Conservation (phyloP, 2,113 vertebrate species). For the Pygathrix nemaeus region DNA sequence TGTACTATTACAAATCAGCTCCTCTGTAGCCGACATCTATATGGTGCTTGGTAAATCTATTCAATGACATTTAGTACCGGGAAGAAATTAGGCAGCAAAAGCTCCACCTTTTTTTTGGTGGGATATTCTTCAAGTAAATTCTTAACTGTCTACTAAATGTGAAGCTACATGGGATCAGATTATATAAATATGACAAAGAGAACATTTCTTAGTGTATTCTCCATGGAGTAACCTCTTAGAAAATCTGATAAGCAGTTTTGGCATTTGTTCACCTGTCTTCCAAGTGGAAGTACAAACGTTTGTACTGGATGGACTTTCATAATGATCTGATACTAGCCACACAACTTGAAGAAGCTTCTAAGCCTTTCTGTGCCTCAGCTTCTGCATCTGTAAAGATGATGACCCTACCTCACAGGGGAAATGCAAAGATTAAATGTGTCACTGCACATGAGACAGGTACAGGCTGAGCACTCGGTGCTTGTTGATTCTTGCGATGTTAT, state of each 20-base stretch:
- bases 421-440: neutral
- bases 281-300: neutral
- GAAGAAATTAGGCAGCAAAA: neutral
- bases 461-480: neutral
- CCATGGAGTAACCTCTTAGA: neutral
- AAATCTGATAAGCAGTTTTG: neutral
- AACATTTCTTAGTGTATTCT: neutral
- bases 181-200: neutral
- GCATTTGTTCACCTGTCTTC: neutral
- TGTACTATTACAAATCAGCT: no score
- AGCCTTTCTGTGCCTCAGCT: neutral
- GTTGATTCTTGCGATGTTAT: neutral
- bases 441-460: neutral
- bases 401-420: neutral
- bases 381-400: neutral
- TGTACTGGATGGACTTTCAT: neutral
- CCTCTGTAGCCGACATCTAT: neutral
- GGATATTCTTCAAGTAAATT: neutral
- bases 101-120: neutral
- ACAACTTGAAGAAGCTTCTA: neutral
- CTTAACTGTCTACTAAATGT: neutral
- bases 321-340: no score
- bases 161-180: neutral
- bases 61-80: neutral
- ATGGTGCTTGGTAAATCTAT: neutral